Evolutionary conservation across 1,140 invertebrate genomes (phyloP), one percentile per base, ranked within the genome.

Genomic region (Drosophila orena): DNA sequence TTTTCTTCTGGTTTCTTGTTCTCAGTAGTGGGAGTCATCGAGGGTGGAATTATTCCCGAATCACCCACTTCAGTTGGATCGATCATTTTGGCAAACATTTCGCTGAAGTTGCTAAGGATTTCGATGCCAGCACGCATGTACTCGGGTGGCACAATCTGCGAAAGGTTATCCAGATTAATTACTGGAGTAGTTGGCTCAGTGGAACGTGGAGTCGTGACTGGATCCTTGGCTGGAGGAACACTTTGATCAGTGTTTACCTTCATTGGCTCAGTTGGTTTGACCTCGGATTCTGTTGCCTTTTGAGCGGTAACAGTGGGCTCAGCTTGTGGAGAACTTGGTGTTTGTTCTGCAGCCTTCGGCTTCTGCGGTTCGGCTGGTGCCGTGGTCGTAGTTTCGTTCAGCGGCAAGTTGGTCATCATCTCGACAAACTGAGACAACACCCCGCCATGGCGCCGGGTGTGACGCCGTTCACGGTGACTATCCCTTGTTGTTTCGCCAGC

Each of bases 61-160:
- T 30, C 24, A 3, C 43, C 53, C 11, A 35, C 8, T 42, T 91
- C 86, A 43, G 71, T 60, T 11, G 91, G 86, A 62, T 91, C 85
- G 24, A 93, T 80, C 75, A 91, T 90, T 75, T 92, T 91, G 34
- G 84, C 80, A 53, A 92, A 92, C 84, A 92, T 91, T 69, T 91
- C 80, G 35, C 81, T 91, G 24, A 92, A 92, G 53, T 91, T 91
- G 37, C 90, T 91, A 6, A 91, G 60, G 34, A 92, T 85, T 46
- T 92, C 78, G 46, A 92, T 83, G 38, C 90, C 90, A 15, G 91
- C 89, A 15, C 79, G 78, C 83, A 91, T 79, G 34, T 83, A 91
- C 34, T 91, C 71, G 3, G 91, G 91, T 46, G 90, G 79, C 17
- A 92, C 69, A 30, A 91, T 85, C 53, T 91, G 90, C 1, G 80